Evolutionary conservation across 2,797 vertebrate genomes (phyloP), one percentile per base, ranked within the genome.

Genomic region (Spinus olivaceus): DNA sequence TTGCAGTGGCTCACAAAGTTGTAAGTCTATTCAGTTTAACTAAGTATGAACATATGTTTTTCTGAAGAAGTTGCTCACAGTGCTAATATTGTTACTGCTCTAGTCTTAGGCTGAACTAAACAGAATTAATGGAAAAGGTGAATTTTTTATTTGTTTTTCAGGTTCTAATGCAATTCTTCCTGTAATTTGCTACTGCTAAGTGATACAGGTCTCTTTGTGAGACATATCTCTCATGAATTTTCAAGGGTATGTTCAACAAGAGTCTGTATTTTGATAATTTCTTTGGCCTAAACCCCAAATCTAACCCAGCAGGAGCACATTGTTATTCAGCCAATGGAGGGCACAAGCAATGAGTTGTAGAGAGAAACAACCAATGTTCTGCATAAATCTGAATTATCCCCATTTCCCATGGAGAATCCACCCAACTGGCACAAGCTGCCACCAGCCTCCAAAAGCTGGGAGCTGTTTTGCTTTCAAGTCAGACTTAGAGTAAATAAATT

Each of bases 361-460:
- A 53, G 49, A 69, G 20, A 67, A 83, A 42, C 8, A 89, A 23
- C 28, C 28, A 72, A 6, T 1, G 3, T 22, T 64, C 27, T 77
- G 49, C 53, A 35, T 35, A 59, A 63, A 53, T 66, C 23, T 80
- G 66, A 64, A 54, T 81, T 85, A 73, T 50, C n/a, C 32, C 44
- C 33, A 10, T 24, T 22, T 14, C 6, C 19, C 6, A 1, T 0
- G 1, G 7, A 41, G 39, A 41, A 56, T 20, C 32, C 37, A 49
- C 27, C 18, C 22, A 10, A 0, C 0, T 39, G 53, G 42, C 57
- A 46, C 42, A 22, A 54, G 39, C 20, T 6, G 33, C 12, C 24
- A 30, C 27, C 27, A 42, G 50, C 30, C 70, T 33, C 44, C 32
- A 56, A 66, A 74, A 90, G 42, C n/a, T 47, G 33, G 64, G 66